Base-by-base conservation (phyloP, 2,888 invertebrate genomes). In the Campoplex capitator region DNA sequence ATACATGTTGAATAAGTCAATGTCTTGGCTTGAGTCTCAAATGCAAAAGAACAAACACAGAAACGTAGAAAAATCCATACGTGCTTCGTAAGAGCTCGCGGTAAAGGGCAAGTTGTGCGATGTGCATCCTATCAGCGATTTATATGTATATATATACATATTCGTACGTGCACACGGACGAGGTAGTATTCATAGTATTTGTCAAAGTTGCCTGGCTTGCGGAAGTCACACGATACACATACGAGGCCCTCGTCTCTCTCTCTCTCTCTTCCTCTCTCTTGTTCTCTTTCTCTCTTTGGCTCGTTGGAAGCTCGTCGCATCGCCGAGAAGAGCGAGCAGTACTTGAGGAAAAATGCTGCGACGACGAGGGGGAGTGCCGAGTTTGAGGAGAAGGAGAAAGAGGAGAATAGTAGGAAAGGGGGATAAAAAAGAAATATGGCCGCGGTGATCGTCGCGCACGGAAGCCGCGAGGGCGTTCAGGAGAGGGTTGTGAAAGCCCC, bases 311-410 rank as follows among this genome's bases (percentile, higher is more conserved):
- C 58, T 56, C 68, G 68, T 74, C 23, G 67, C 78, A 79, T 83
- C 82, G 82, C 18, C 75, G 70, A 54, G 75, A 54, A 81, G 83
- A 81, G 81, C 42, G 48, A 70, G 28, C 28, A 80, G 87, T 80
- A 81, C 88, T 86, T 74, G 86, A 88, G 82, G 83, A 86, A 88
- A 87, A 88, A 89, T 87, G 81, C 82, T 83, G 76, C 70, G 82
- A 83, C 71, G 70, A 83, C 62, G 83, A 38, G 62, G 83, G 76
- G 56, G 67, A 51, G 65, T 74, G 74, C 58, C 62, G 79, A 23
- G 42, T 48, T 35, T 51, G 51, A 67, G 35, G 28, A 74, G 67
- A 48, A 62, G 16, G 74, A 73, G 45, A 71, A 73, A 18, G 45
- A 51, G 70, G 48, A 32, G 75, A 45, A 32, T 42, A 28, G 70